Percentiles rank a stretch among this genome's conserved stretches.
Conservation (phyloP, 2,797 vertebrate genomes). For the Lithobates pipiens region DNA sequence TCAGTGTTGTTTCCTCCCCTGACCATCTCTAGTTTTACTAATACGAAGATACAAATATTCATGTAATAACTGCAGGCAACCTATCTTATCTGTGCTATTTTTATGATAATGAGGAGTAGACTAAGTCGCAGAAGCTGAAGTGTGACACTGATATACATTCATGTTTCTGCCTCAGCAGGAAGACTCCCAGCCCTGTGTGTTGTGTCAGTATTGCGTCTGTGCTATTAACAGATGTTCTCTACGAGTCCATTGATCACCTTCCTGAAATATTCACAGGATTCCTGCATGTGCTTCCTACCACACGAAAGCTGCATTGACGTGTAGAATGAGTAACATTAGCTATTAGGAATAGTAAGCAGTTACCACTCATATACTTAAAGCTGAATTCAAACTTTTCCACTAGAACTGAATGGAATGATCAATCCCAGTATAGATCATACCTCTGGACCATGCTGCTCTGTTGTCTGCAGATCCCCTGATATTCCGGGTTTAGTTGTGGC, state of each 20-base stretch:
- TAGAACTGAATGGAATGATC: too few relatives aligned
- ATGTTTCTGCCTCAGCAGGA: conserved; percentile 29
- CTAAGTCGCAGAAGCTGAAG: conserved; percentile 18
- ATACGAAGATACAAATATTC: too few relatives aligned
- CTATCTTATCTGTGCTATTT: neutral
- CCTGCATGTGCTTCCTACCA: conserved; percentile 14
- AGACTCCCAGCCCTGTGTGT: neutral
- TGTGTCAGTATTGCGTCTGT: conserved; percentile 29
- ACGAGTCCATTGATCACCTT: conserved; percentile 44
- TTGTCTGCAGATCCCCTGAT: too few relatives aligned
- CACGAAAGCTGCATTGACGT: conserved; percentile 14
- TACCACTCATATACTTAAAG: neutral
- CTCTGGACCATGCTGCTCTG: too few relatives aligned
- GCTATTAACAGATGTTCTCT: conserved; percentile 36
- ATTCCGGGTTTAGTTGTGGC: too few relatives aligned
- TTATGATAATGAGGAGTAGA: conserved; percentile 36
- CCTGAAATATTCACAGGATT: conserved; percentile 46
- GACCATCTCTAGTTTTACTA: too few relatives aligned
- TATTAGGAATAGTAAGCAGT: conserved; percentile 11
- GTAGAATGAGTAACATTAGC: conserved; percentile 12
- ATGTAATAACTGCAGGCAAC: neutral
- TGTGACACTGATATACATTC: conserved; percentile 19
- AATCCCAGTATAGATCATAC: too few relatives aligned
- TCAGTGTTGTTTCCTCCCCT: too few relatives aligned
- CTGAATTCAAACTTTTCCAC: too few relatives aligned